A percentile compares a stretch with the other conserved stretches of the same genome.
Evolutionary conservation across 1,140 invertebrate genomes (phyloP).

Genomic region (Globodera ellingtonae): DNA sequence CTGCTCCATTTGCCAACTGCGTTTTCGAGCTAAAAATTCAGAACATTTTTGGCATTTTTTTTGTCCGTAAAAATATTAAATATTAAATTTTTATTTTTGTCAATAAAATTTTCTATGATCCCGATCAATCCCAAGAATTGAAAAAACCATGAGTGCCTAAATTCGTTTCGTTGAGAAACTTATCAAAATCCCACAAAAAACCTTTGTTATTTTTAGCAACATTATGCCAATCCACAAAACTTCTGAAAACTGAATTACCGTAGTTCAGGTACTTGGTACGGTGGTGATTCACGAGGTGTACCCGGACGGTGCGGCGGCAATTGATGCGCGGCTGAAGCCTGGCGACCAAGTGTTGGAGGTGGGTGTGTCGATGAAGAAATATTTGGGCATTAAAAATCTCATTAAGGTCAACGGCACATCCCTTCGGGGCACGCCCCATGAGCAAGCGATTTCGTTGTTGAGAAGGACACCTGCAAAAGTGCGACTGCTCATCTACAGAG

Average conservation of each 20-base stretch:
- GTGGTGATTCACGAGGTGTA: slow-evolving; percentile 65
- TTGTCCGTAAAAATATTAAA: slow-evolving; percentile 5
- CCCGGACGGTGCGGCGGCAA: slow-evolving; percentile 73
- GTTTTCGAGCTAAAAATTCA: slow-evolving; percentile 57
- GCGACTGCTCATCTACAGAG: slow-evolving; percentile 81
- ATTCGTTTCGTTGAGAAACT: neutral
- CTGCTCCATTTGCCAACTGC: slow-evolving; percentile 58
- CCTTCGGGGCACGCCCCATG: slow-evolving; percentile 74
- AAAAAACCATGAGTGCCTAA: neutral
- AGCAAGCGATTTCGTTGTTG: slow-evolving; percentile 73
- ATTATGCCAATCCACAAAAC: neutral
- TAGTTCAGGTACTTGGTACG: slow-evolving; percentile 50
- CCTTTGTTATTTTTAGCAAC: neutral
- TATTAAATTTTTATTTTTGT: neutral
- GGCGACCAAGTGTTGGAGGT: slow-evolving; percentile 84
- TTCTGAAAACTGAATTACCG: too few relatives aligned
- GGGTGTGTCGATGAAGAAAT: neutral
- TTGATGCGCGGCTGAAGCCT: slow-evolving; percentile 83
- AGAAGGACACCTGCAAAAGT: slow-evolving; percentile 77
- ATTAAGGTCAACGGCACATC: slow-evolving; percentile 73
- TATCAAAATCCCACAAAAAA: neutral
- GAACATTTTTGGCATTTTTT: neutral
- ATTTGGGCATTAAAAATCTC: neutral
- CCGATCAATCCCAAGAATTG: too few relatives aligned
- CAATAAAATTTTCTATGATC: too few relatives aligned